Percentiles rank a stretch among this genome's conserved stretches.
Conservation (phyloP, 1,140 invertebrate genomes). For the Ceratosolen solmsi region DNA sequence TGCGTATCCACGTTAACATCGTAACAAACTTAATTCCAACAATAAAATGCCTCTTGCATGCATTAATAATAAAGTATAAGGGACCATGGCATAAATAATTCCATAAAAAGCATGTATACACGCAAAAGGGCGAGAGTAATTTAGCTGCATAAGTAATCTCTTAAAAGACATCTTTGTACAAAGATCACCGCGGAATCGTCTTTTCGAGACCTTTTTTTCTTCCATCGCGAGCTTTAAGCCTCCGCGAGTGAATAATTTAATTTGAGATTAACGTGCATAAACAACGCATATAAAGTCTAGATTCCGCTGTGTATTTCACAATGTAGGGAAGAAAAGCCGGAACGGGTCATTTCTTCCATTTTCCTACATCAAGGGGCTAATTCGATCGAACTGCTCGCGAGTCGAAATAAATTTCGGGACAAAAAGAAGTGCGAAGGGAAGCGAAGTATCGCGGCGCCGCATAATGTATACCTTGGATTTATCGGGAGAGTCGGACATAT, state of each 20-base stretch:
- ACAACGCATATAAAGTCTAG: background rate
- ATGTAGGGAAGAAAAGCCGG: background rate
- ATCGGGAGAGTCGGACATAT: background rate
- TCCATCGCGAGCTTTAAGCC: slow-evolving; percentile 9
- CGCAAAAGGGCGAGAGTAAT: background rate
- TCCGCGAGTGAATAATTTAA: slow-evolving; percentile 40
- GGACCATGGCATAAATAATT: too few relatives aligned
- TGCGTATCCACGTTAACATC: too few relatives aligned
- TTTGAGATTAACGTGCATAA: background rate
- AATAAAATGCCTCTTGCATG: too few relatives aligned
- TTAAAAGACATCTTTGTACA: slow-evolving; percentile 14
- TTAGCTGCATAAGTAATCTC: background rate
- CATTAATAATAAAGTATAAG: too few relatives aligned
- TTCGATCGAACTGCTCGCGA: background rate
- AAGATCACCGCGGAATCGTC: slow-evolving; percentile 35
- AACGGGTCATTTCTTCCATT: too few relatives aligned
- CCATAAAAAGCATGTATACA: too few relatives aligned
- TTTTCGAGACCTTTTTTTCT: slow-evolving; percentile 14
- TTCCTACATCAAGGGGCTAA: background rate
- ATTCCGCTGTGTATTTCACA: background rate
- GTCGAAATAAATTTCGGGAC: background rate
- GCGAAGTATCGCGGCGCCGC: slow-evolving; percentile 29
- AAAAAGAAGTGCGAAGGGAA: slow-evolving; percentile 34
- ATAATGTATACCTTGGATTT: background rate
- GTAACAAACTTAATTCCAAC: too few relatives aligned